phyloP scores from a whole-genome alignment of 1,140 invertebrate species.

The Solenopsis invicta region DNA sequence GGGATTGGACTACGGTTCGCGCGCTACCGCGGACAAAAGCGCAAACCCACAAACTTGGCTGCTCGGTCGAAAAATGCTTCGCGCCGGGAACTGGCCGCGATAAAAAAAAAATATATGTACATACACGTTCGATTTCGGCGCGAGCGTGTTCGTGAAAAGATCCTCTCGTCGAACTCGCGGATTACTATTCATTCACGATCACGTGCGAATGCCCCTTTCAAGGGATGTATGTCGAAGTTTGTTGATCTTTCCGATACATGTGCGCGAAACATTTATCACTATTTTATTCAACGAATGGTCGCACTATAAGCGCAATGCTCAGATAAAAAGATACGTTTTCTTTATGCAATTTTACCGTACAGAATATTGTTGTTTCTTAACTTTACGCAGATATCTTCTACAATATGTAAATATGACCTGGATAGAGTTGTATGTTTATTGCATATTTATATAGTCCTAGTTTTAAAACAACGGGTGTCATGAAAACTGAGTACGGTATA shows the following conservation, averaged over 20 bases:
- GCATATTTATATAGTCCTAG: conserved; percentile 50
- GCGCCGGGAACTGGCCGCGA: conserved; percentile 22
- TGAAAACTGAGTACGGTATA: conserved; percentile 38
- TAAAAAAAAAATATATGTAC: conserved; percentile 40
- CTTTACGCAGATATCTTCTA: conserved; percentile 7
- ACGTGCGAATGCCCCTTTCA: conserved; percentile 21
- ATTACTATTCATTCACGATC: conserved; percentile 51
- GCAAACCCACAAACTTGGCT: conserved; percentile 48
- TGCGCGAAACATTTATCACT: conserved; percentile 1
- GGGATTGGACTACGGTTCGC: conserved; percentile 53
- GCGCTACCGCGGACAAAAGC: conserved; percentile 47
- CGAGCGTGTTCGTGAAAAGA: conserved; percentile 53
- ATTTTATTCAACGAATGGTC: conserved; percentile 26
- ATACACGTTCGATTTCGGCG: conserved; percentile 42
- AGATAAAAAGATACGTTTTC: neutral
- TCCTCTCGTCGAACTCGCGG: conserved; percentile 40
- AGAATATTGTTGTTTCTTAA: conserved; percentile 13
- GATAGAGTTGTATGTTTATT: conserved; percentile 17
- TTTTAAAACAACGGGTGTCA: conserved; percentile 46
- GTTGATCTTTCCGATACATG: conserved; percentile 13
- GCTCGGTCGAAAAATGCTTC: conserved; percentile 62
- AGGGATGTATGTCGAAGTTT: conserved; percentile 31
- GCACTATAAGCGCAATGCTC: neutral
- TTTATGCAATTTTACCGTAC: neutral
- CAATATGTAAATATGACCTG: neutral